These are phyloP conservation scores for Irena cyanogastra DNA, from an alignment of 2,113 vertebrate genomes.

Conservation along the genomic window DNA sequence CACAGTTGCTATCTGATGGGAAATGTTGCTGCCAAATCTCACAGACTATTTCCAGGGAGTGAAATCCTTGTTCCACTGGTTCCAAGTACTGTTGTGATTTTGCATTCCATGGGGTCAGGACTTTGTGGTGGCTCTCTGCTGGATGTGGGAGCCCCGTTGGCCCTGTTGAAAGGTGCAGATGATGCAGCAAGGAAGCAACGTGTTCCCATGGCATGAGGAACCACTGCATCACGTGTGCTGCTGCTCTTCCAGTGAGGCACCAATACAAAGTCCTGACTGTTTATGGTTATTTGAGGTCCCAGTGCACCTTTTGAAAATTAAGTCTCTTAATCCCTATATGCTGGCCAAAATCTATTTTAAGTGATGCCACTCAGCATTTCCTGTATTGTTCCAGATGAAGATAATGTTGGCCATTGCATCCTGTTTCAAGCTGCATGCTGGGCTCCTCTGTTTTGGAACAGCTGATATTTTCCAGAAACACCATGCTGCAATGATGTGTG, in stretches of 20 bases:
- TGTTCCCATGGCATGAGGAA: neutral
- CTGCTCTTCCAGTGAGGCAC: neutral
- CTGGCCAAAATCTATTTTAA: conserved; percentile 45
- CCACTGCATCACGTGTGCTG: neutral
- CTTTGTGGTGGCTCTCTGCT: neutral
- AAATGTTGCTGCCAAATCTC: conserved; percentile 25
- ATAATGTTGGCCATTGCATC: neutral
- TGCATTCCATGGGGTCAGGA: rapidly evolving
- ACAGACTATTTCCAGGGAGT: neutral
- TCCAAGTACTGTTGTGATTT: neutral
- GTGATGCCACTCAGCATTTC: conserved; percentile 18
- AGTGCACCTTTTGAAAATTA: neutral
- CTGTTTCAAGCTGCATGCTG: neutral
- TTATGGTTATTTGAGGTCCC: conserved; percentile 36
- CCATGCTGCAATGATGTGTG: neutral
- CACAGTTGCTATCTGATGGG: neutral
- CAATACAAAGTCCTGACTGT: conserved; percentile 5
- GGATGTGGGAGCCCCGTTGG: neutral
- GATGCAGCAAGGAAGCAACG: neutral
- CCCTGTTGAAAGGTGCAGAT: neutral
- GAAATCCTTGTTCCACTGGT: neutral
- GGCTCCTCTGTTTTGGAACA: neutral
- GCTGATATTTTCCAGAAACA: conserved; percentile 33
- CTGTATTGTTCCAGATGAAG: conserved; percentile 27
- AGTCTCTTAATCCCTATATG: conserved; percentile 17